Evolutionary conservation across 2,888 invertebrate genomes (phyloP).

Genomic region (Tyria jacobaeae): DNA sequence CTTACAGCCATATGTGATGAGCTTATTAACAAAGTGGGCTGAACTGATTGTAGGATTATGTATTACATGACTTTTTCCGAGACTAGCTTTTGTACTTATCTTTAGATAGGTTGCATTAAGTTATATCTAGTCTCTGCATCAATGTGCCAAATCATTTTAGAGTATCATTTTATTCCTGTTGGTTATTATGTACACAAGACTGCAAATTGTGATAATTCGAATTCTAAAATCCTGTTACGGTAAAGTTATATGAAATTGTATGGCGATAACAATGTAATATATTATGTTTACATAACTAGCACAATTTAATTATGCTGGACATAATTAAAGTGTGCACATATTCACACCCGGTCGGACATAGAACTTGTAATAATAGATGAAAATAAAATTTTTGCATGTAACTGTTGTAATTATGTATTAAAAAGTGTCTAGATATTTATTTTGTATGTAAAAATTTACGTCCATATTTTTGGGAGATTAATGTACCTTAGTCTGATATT

Average conservation of each 20-base stretch:
- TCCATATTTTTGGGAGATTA: conserved; percentile 51
- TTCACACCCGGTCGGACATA: conserved; percentile 37
- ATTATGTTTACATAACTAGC: conserved; percentile 41
- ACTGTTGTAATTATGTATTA: conserved; percentile 52
- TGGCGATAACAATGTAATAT: conserved; percentile 35
- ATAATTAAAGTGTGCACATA: conserved; percentile 62
- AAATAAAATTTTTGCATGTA: conserved; percentile 60
- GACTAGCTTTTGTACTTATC: conserved; percentile 74
- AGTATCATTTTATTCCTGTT: conserved; percentile 58
- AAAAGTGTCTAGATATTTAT: conserved; percentile 58
- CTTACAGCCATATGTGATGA: conserved; percentile 97
- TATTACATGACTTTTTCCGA: conserved; percentile 58
- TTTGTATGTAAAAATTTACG: conserved; percentile 53
- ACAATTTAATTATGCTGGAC: conserved; percentile 74
- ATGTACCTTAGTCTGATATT: conserved; percentile 36
- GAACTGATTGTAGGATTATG: conserved; percentile 53
- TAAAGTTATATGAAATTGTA: conserved; percentile 36
- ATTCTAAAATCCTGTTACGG: conserved; percentile 50
- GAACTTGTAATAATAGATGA: conserved; percentile 35
- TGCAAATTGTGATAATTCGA: conserved; percentile 74
- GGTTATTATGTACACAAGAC: conserved; percentile 65
- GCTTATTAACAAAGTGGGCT: conserved; percentile 89
- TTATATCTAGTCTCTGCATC: conserved; percentile 56
- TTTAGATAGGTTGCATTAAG: conserved; percentile 72
- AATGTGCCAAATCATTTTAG: conserved; percentile 73